Base-by-base conservation (phyloP, 2,888 invertebrate genomes). In the Ennomos fuscantarius region DNA sequence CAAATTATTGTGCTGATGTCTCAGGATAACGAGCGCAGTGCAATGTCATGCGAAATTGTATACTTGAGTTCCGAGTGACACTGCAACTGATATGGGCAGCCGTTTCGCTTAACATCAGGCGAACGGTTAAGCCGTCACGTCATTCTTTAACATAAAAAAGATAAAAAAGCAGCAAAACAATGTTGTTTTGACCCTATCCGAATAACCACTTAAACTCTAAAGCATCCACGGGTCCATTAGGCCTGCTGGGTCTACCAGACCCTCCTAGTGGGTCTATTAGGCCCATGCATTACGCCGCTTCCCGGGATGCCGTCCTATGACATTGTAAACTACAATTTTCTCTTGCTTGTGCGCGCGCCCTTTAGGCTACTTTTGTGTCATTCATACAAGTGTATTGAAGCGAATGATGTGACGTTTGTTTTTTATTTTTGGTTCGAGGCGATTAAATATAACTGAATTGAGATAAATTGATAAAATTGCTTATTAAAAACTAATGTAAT, bases 311-410 rank as follows among this genome's bases (percentile, higher is more conserved):
- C 55, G 42, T 53, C 55, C 62, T 57, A 68, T 66, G 68, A 65
- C 63, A 70, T 63, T 59, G 54, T 64, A 69, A 60, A 69, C 66
- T 73, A 59, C 65, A 69, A 71, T 73, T 24, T 72, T 65, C 55
- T 63, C 48, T 42, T 45, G 40, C 51, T 62, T 52, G 58, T 58
- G 64, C 54, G 55, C 52, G 56, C 65, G 72, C 69, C 76, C 69
- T 65, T n/a, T 37, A 62, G 66, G 76, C 66, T 63, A 66, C 64
- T 70, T 68, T 46, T 58, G 50, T 58, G 55, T 53, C 53, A 44
- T 52, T 53, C 53, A 68, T 54, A 54, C 53, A 58, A 60, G 60
- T 45, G 49, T 46, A 56, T 60, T 60, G 55, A 50, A 56, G 42
- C 51, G 46, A 41, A 15, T 45, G 32, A 46, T 55, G 44, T 51